Conservation (phyloP, 2,888 invertebrate species). For the Perizoma affinitatum region DNA sequence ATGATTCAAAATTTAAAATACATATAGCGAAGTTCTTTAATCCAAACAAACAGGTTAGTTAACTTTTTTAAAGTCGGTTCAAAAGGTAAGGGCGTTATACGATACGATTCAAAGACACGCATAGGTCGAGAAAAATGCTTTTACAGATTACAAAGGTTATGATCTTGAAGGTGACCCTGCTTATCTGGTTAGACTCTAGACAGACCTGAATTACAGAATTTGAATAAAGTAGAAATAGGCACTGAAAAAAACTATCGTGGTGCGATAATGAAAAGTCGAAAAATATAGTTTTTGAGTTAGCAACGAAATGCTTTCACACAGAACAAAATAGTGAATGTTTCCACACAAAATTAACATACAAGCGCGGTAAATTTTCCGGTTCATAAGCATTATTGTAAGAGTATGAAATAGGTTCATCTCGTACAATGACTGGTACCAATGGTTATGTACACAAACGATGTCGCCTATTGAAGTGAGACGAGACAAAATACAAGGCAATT, state of each 20-base stretch:
- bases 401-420: slow-evolving; percentile 32
- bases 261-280: not conserved
- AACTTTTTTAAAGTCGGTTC: no score
- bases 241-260: no score
- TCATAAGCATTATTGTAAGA: slow-evolving; percentile 16
- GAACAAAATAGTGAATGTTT: slow-evolving; percentile 2
- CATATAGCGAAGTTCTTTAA: no score
- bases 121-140: slow-evolving; percentile 17
- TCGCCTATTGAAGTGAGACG: slow-evolving; percentile 35
- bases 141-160: slow-evolving; percentile 15
- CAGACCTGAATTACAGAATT: not conserved
- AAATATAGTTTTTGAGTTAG: not conserved
- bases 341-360: slow-evolving; percentile 19
- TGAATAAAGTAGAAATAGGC: no score
- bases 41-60: no score
- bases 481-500: slow-evolving; percentile 31
- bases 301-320: not conserved
- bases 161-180: slow-evolving; percentile 19
- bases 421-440: slow-evolving; percentile 36
- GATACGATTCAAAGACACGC: slow-evolving; percentile 15
- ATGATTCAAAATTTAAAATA: no score
- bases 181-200: slow-evolving; percentile 8
- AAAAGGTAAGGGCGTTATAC: slow-evolving; percentile 7
- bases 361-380: slow-evolving; percentile 18
- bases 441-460: slow-evolving; percentile 29